Percentiles rank a stretch among this genome's conserved stretches.
Evolutionary conservation across 2,797 vertebrate species (phyloP).

Genomic region (Scomberomorus guttatus): DNA sequence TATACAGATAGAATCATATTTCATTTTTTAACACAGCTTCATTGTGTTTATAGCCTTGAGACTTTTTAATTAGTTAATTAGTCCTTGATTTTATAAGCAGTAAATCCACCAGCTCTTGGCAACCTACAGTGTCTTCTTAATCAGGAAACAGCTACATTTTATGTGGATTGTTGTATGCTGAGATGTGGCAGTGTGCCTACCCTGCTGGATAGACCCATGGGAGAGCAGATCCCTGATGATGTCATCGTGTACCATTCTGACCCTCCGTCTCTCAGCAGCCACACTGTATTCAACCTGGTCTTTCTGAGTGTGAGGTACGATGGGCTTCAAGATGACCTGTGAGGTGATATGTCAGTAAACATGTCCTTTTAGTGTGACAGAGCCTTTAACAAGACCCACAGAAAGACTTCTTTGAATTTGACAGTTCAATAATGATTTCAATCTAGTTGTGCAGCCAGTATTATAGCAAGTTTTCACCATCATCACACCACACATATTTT

Average conservation of each 20-base stretch:
- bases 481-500: not conserved
- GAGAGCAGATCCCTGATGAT: conserved; percentile 92
- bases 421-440: too few relatives aligned
- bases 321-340: conserved; percentile 90
- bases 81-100: not conserved
- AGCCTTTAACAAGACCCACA: not conserved
- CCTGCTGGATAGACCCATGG: conserved; percentile 74
- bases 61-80: too few relatives aligned
- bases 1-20: not conserved
- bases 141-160: too few relatives aligned
- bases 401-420: too few relatives aligned
- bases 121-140: not conserved
- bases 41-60: not conserved
- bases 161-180: not conserved
- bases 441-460: not conserved
- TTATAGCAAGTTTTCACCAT: too few relatives aligned
- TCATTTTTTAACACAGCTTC: not conserved
- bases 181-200: conserved; percentile 68
- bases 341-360: not conserved
- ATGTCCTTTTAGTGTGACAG: not conserved
- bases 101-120: too few relatives aligned
- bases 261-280: conserved; percentile 92
- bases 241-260: conserved; percentile 91
- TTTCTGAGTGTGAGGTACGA: conserved; percentile 83
- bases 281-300: conserved; percentile 93